Base-by-base conservation (phyloP, 2,888 invertebrate species). In the Octodonta nipae region DNA sequence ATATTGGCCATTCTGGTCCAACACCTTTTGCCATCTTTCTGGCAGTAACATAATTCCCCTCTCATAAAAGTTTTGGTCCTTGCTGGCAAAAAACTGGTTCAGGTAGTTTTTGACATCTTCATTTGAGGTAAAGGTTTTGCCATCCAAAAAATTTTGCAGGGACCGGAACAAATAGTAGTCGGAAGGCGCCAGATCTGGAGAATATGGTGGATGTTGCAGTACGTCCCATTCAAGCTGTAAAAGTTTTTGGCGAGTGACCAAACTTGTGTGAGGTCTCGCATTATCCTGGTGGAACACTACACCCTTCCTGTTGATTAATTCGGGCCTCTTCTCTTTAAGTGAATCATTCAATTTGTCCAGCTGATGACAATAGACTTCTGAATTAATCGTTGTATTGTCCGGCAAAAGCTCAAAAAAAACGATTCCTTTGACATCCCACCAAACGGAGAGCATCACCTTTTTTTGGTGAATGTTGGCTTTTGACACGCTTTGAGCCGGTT, bases 231-330 rank as follows among this genome's bases (percentile, higher is more conserved):
- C n/a, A 7, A n/a, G n/a, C 20, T 6, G 20, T 6, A 7, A 7
- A 20, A 7, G 7, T 7, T 7, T 7, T 6, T 7, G 20, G 20
- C n/a, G 20, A 7, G 20, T 7, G 20, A 20, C 20, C n/a, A n/a
- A n/a, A n/a, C n/a, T n/a, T n/a, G n/a, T n/a, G n/a, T n/a, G n/a
- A n/a, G n/a, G n/a, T n/a, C 17, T 17, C 17, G 17, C 7, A 10
- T 26, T 26, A 10, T 26, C 26, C 5, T 26, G 26, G 12, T 26
- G 26, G 26, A 26, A 26, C 26, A 26, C 12, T 5, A 26, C 10
- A 5, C 26, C 26, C 10, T 26, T 26, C 6, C 26, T 5, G 10
- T 26, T 26, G 10, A 11, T 11, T n/a, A 20, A n/a, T 20, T 20
- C 20, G n/a, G 20, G 20, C 7, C 20, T 6, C n/a, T 20, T 20